A percentile compares a stretch with the other conserved stretches of the same genome.
Evolutionary conservation across 2,113 vertebrate genomes (phyloP).

Genomic region (Neolamprologus sp.): DNA sequence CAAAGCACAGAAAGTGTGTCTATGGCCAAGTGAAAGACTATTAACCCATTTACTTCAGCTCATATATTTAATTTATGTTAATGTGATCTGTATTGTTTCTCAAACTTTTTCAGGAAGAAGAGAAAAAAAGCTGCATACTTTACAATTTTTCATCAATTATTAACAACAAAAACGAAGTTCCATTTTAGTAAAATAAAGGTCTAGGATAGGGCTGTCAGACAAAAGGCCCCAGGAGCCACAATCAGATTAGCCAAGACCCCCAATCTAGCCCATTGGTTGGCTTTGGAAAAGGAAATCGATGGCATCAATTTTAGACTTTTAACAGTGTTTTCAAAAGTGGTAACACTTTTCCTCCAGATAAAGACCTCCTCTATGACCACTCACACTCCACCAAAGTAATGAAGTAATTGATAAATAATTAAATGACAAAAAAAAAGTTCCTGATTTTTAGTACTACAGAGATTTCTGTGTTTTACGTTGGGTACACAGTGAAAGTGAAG

Average conservation of each 20-base stretch:
- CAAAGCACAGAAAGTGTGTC: neutral
- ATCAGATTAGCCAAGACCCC: rapidly evolving
- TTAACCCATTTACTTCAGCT: neutral
- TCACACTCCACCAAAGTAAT: neutral
- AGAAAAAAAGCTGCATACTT: neutral
- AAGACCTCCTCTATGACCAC: neutral
- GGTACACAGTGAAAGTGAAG: neutral
- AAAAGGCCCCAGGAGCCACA: neutral
- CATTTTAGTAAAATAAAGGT: rapidly evolving
- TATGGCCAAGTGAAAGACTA: rapidly evolving
- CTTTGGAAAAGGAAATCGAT: neutral
- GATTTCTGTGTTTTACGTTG: neutral
- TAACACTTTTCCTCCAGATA: neutral
- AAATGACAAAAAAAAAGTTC: neutral
- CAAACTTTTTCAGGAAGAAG: neutral
- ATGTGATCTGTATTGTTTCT: neutral
- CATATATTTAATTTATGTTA: neutral
- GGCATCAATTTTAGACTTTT: neutral
- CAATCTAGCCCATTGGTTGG: neutral
- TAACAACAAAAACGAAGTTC: rapidly evolving
- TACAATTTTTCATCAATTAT: neutral
- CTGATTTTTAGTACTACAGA: rapidly evolving
- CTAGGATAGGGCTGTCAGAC: rapidly evolving
- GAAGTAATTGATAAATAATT: neutral
- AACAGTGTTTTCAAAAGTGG: neutral